Percentiles rank a stretch among this genome's conserved stretches.
Conservation (phyloP, 2,888 invertebrate genomes). For the Dolichopus griseipennis region DNA sequence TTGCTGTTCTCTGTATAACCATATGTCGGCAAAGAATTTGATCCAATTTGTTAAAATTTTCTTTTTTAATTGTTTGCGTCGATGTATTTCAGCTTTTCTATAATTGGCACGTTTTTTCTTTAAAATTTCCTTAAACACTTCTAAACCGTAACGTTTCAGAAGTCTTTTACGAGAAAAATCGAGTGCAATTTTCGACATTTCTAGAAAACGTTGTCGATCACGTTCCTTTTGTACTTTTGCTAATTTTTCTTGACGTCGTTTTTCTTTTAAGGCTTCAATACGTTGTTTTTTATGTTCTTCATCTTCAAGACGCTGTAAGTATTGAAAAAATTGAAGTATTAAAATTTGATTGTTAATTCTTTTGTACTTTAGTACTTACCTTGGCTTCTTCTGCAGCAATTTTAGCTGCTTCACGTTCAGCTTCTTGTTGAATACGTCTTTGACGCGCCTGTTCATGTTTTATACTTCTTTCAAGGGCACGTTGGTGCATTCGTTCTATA, state of each 20-base stretch:
- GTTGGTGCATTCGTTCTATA: constrained; percentile 61
- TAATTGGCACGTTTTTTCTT: constrained; percentile 37
- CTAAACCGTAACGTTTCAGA: constrained; percentile 35
- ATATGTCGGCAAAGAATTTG: constrained; percentile 46
- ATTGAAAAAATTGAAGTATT: not conserved
- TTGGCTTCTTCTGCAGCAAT: constrained; percentile 41
- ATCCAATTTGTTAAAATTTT: constrained; percentile 49
- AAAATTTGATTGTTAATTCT: not conserved
- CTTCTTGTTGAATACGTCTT: constrained; percentile 37
- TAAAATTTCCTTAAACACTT: constrained; percentile 37
- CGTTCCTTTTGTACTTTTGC: constrained; percentile 54
- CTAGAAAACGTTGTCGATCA: constrained; percentile 42
- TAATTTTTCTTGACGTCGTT: constrained; percentile 51
- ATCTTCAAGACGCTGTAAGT: constrained; percentile 40
- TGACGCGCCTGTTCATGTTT: constrained; percentile 41
- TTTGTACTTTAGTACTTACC: constrained; percentile 26
- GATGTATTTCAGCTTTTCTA: constrained; percentile 45
- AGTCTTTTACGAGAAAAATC: constrained; percentile 41
- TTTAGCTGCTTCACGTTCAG: constrained; percentile 42
- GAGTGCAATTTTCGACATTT: constrained; percentile 42
- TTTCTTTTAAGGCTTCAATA: constrained; percentile 53
- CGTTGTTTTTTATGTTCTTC: constrained; percentile 54
- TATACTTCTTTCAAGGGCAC: constrained; percentile 55
- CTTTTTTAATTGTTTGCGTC: constrained; percentile 44
- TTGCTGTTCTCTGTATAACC: constrained; percentile 47